Evolutionary conservation across 1,140 invertebrate genomes (phyloP), one percentile per base, ranked within the genome.

Genomic region (Saxidomus purpurata): DNA sequence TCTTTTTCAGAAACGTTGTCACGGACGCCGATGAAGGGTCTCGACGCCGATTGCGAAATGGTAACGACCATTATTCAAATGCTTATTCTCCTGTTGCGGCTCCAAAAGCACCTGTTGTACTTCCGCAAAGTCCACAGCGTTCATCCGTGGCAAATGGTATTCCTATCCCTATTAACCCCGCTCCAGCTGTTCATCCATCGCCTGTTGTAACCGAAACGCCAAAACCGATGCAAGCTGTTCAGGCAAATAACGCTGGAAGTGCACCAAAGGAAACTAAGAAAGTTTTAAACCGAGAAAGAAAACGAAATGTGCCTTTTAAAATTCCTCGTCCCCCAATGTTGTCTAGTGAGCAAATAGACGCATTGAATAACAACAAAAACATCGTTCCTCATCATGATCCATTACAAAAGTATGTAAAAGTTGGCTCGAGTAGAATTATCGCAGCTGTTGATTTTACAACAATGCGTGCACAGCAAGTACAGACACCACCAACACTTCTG

Each of bases 21-120:
- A 82, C 80, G 19, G 80, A 82, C 34, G n/a, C 61, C 52, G 80
- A 82, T 55, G 80, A 82, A 47, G 80, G 80, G n/a, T 82, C 80
- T 0, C 52, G 80, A 22, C 49, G 59, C 19, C 55, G 59, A 6
- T 61, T 13, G 6, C 2, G 34, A 17, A 13, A 55, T 43, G 67
- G 67, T 19, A 69, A 69, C 9, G 15, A 28, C 19, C 34, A 28
- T 0, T 38, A 40, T 6, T 28, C 67, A 2, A 28, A 28, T 28
- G 67, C 67, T 1, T 38, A 71, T 19, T 17, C 67, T 22, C 67
- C 31, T n/a, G 36, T 28, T 28, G 59, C 59, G 25, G n/a, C 59
- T 55, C 52, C 2, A 55, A 25, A 63, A 28, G 2, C 71, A 43
- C 38, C 19, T 34, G 25, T 17, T 0, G 49, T 36, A 25, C 25